These are phyloP conservation scores for Pontoporia blainvillei DNA, from an alignment of 2,113 vertebrate genomes.

Conservation along the genomic window DNA sequence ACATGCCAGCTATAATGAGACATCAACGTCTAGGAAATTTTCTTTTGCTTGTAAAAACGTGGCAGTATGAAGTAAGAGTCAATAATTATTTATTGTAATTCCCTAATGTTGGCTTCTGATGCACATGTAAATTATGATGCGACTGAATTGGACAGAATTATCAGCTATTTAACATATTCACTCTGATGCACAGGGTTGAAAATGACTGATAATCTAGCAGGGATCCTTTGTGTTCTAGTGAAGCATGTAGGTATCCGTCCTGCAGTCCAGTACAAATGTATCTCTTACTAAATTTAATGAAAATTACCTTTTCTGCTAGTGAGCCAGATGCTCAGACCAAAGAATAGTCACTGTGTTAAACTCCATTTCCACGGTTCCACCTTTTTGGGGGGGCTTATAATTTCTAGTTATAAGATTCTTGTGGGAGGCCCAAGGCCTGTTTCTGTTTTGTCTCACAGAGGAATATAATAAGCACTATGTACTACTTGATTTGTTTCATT, in stretches of 20 bases:
- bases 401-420: not conserved
- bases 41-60: conserved; percentile 71
- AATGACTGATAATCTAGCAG: not conserved
- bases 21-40: conserved; percentile 77
- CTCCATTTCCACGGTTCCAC: not conserved
- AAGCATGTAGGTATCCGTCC: not conserved
- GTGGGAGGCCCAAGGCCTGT: not conserved
- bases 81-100: conserved; percentile 82
- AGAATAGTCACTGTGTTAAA: not conserved
- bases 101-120: conserved; percentile 68
- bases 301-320: not conserved
- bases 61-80: conserved; percentile 64
- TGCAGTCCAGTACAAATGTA: not conserved
- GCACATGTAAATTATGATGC: conserved; percentile 49
- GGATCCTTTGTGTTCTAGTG: not conserved
- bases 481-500: not conserved
- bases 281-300: not conserved
- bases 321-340: not conserved
- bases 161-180: conserved; percentile 59
- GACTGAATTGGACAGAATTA: conserved; percentile 49
- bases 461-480: not conserved
- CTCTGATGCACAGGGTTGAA: conserved; percentile 28
- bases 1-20: conserved; percentile 82
- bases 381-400: not conserved
- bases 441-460: not conserved